These are phyloP conservation scores for Daubentonia madagascariensis DNA, from an alignment of 2,113 vertebrate genomes.

Conservation along the genomic window DNA sequence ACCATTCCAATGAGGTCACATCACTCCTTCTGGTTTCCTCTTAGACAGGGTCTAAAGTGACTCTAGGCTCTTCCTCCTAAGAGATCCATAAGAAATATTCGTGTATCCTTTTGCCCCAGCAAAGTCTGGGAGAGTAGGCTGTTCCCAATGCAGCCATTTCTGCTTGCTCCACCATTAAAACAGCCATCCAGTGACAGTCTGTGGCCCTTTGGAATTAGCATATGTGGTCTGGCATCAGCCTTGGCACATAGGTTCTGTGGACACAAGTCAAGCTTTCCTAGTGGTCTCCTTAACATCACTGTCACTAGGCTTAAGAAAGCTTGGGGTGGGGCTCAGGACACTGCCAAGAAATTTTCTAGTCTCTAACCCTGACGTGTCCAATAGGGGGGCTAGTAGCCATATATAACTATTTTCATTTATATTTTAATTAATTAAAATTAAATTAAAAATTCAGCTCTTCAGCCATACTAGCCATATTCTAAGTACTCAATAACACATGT, in stretches of 20 bases:
- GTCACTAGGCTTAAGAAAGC: not conserved
- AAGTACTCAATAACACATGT: not conserved
- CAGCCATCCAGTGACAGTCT: not conserved
- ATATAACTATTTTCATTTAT: not conserved
- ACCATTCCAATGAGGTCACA: not conserved
- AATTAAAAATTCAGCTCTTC: not conserved
- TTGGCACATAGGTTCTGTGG: too few species aligned
- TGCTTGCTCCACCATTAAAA: not conserved
- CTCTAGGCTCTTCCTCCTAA: not conserved
- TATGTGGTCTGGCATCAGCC: not conserved
- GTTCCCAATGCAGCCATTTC: not conserved
- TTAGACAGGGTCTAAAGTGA: not conserved
- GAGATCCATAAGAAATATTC: not conserved
- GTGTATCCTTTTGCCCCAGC: not conserved
- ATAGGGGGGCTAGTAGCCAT: not conserved
- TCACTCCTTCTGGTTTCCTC: not conserved
- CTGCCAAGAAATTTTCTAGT: not conserved
- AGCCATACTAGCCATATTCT: not conserved
- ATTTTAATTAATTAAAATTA: conserved; percentile 47
- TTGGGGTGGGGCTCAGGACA: not conserved
- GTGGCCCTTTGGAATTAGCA: not conserved
- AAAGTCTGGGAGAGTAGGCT: not conserved
- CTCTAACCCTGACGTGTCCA: not conserved
- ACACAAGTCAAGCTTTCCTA: not conserved
- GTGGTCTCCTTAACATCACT: not conserved